phyloP scores from a whole-genome alignment of 2,113 vertebrate genomes.

The Eulemur rufifrons region DNA sequence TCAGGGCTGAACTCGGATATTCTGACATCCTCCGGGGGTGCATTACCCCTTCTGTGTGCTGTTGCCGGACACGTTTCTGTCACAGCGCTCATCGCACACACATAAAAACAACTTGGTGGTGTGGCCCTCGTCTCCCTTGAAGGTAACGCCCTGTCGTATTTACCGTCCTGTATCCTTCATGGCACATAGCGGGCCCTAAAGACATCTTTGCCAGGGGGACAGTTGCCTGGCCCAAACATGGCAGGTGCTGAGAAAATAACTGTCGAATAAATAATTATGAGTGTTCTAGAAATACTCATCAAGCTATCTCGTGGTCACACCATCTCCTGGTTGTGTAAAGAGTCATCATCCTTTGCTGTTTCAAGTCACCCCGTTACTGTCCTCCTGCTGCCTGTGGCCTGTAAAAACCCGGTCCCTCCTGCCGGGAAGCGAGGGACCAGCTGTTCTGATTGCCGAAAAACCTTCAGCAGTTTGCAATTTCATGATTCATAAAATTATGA shows the following conservation, averaged over 20 bases:
- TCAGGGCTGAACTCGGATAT: not conserved
- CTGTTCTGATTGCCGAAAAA: not conserved
- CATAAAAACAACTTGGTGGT: not conserved
- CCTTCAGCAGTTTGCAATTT: not conserved
- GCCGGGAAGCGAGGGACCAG: not conserved
- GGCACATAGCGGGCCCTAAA: not conserved
- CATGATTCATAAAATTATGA: conserved; percentile 13
- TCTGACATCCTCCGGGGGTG: not conserved
- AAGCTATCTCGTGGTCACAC: not conserved
- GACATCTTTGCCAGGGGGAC: not conserved
- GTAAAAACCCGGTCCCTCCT: not conserved
- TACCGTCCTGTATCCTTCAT: not conserved
- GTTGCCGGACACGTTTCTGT: not conserved
- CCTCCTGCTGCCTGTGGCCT: not conserved
- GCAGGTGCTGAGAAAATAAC: not conserved
- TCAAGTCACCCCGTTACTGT: accelerated
- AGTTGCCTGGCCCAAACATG: not conserved
- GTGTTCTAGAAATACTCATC: not conserved
- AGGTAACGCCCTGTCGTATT: not conserved
- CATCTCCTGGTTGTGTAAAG: not conserved
- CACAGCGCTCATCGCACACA: not conserved
- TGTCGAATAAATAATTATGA: not conserved
- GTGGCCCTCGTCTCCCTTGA: not conserved
- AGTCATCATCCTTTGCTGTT: not conserved
- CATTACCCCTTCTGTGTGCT: not conserved